A percentile compares a stretch with the other conserved stretches of the same genome.
Evolutionary conservation across 2,888 invertebrate species (phyloP).

Genomic region (Platycnemis pennipes): DNA sequence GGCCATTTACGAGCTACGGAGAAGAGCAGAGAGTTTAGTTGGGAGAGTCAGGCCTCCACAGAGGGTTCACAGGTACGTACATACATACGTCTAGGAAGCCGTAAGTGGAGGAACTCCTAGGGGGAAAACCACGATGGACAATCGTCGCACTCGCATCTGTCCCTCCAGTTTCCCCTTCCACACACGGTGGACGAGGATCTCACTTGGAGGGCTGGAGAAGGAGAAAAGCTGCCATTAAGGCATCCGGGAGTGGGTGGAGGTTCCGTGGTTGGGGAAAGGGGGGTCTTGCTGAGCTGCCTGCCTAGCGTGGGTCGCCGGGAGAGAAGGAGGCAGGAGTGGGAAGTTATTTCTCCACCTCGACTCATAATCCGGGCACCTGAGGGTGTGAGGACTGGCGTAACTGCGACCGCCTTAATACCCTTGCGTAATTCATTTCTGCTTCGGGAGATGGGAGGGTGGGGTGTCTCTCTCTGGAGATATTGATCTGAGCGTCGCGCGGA

Average conservation of each 20-base stretch:
- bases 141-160: constrained; percentile 37
- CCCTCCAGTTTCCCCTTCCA: neutral
- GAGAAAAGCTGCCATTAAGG: neutral
- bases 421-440: constrained; percentile 31
- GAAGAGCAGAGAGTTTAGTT: neutral
- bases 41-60: neutral
- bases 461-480: neutral
- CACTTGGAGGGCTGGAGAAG: neutral
- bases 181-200: neutral
- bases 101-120: neutral
- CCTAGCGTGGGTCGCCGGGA: neutral
- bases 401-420: neutral
- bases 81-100: neutral
- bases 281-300: neutral
- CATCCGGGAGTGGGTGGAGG: neutral
- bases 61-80: neutral
- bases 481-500: neutral
- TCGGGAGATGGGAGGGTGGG: neutral
- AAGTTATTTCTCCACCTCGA: neutral
- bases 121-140: neutral
- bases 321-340: constrained; percentile 2
- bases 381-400: constrained; percentile 28
- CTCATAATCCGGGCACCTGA: constrained; percentile 50
- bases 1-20: constrained; percentile 43
- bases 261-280: neutral